These are phyloP conservation scores for Pollenia amentaria DNA, from an alignment of 2,888 invertebrate species.

Conservation along the genomic window DNA sequence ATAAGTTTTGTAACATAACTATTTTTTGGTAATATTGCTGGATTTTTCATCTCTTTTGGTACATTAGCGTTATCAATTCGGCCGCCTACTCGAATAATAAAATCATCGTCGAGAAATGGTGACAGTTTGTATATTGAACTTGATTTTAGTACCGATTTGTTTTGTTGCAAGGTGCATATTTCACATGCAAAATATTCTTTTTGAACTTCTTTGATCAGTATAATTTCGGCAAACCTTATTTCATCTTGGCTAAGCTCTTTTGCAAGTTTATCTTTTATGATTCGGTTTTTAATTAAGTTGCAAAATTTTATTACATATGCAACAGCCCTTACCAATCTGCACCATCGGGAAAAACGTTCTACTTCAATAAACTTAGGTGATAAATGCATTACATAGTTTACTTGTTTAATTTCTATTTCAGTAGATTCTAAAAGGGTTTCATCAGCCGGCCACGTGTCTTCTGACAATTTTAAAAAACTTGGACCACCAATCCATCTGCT, in stretches of 20 bases:
- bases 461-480: background rate
- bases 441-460: slow-evolving; percentile 1
- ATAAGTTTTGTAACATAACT: slow-evolving; percentile 42
- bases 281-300: slow-evolving; percentile 31
- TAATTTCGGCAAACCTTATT: slow-evolving; percentile 10
- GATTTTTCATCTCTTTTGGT: slow-evolving; percentile 17
- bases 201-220: slow-evolving; percentile 31
- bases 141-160: slow-evolving; percentile 27
- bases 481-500: slow-evolving; percentile 33
- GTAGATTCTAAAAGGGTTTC: background rate
- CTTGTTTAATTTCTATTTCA: slow-evolving; percentile 38
- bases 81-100: slow-evolving; percentile 38
- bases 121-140: slow-evolving; percentile 18
- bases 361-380: background rate
- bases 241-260: slow-evolving; percentile 36
- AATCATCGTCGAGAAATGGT: slow-evolving; percentile 19
- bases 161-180: slow-evolving; percentile 19
- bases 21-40: slow-evolving; percentile 61
- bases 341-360: slow-evolving; percentile 26
- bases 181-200: slow-evolving; percentile 41
- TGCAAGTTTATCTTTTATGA: background rate
- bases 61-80: slow-evolving; percentile 51
- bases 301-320: slow-evolving; percentile 30
- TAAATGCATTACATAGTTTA: slow-evolving; percentile 2
- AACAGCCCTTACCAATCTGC: slow-evolving; percentile 15